Base-by-base conservation (phyloP, 92 coral and sea anemone species). In the Porites evermanni region DNA sequence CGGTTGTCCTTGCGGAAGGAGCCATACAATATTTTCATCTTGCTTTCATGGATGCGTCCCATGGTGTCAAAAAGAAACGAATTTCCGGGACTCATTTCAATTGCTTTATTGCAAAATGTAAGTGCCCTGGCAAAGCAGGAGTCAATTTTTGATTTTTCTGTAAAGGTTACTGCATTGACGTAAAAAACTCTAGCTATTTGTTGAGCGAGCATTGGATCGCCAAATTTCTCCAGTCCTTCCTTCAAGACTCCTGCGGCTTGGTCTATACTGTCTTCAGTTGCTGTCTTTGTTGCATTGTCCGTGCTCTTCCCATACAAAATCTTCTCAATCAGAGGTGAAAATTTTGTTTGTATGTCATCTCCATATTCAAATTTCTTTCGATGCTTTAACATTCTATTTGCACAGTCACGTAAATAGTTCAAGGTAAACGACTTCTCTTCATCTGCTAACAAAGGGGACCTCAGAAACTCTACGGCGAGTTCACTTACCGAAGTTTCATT, bases 131-230 rank as follows among this genome's bases (percentile, higher is more conserved):
- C 16, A 54, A 80, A 80, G 67, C 68, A 88, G 47, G 58, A 76
- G 23, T 54, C 83, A 72, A 52, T 38, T 70, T 9, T 81, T 59
- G 12, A 21, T 2, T 47, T 1, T 53, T 59, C 50, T 14, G 58
- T 58, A 44, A 74, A 76, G 1, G 75, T 69, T 59, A 2, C 50
- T 18, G 91, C 79, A 61, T 88, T 88, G 10, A 88, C 72, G 47
- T 88, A 88, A 75, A 88, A 82, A 0, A 88, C 91, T 66, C 88
- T 67, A 17, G 91, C 91, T 38, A 88, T 74, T 76, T 88, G 83
- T 26, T 82, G 91, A 1, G 91, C 91, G 8, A 88, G 80, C 52
- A 82, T 75, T 0, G 91, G 84, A 47, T 88, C 91, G 6, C 77
- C 21, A 59, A 88, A 88, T 60, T 44, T 82, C 14, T 82, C 20